Base-by-base conservation (phyloP, 2,797 vertebrate genomes). In the Myotis daubentonii region DNA sequence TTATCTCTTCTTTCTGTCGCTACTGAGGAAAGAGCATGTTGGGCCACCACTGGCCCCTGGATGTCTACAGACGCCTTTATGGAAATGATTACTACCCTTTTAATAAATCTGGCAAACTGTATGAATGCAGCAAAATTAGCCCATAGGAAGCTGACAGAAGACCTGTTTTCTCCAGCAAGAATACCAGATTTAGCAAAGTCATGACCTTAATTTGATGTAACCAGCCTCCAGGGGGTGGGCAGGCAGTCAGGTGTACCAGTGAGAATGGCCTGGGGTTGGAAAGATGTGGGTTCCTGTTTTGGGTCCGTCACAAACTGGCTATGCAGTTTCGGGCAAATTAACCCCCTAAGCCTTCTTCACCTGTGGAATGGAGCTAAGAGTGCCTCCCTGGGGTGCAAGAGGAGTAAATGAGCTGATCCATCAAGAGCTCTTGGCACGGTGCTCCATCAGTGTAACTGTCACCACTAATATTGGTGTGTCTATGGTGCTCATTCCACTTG, bases 81-180 rank as follows among this genome's bases (percentile, higher is more conserved):
- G 12, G 62, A 95, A 70, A 38, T 38, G 20, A 41, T 38, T 4
- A 49, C 68, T 78, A 49, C 5, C 4, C 51, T 85, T 93, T 75
- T 66, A 78, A 23, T 51, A 89, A 84, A 53, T 83, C 53, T 71
- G 71, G 23, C 41, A 60, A 74, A 65, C 75, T 30, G 15, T 53
- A 44, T 17, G 36, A 80, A 83, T 88, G 22, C 53, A 81, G 68
- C 53, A 89, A 65, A 72, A 76, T n/a, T 51, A 81, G 8, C 55
- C 30, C 76, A 16, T 30, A 68, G 51, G 22, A 79, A 84, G 19
- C n/a, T 6, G 84, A 87, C 33, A 6, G 4, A 76, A 25, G 62
- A 33, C 47, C 81, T 60, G 17, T 60, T 70, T 92, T 74, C 55
- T 70, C 25, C 53, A 65, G 9, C 17, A 82, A 25, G 41, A 85